Base-by-base conservation (phyloP, 2,888 invertebrate genomes). In the Baronia brevicornis region DNA sequence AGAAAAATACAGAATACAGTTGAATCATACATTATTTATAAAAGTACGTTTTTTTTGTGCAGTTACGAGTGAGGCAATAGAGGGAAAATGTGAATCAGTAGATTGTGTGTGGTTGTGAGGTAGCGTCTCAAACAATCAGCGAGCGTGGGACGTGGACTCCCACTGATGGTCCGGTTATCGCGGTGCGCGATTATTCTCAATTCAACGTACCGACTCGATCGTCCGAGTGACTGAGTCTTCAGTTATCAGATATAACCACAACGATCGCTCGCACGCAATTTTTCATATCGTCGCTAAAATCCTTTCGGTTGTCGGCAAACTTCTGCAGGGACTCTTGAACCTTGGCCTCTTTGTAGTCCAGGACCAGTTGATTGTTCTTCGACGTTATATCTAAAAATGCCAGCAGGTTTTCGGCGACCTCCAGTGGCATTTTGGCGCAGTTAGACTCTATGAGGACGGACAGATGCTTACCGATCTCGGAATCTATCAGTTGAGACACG, bases 381-480 rank as follows among this genome's bases (percentile, higher is more conserved):
- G 73, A 59, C 0, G 86, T 74, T 4, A 80, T 69, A 24, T 82
- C 73, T 1, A 85, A 51, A 27, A 87, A 75, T 1, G 85, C 75
- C 1, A 86, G 40, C 3, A 86, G 54, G 51, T 88, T 88, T 44
- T 82, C 77, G 0, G 85, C 71, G 1, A 86, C 80, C 33, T 86
- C 79, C 1, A 70, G 43, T 1, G 86, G 84, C 60, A 86, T 68
- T 48, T 77, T 82, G 0, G 70, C 70, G 38, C 72, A 71, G 38
- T 80, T 84, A 0, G 84, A 78, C 12, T 85, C 79, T 1, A 87
- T 60, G 18, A 88, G 62, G 7, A 73, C 78, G 0, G 69, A 63
- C 2, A 88, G 44, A 43, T 80, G 84, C 50, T 77, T 79, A 39
- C 85, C 87, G 43, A 89, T 75, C 51, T 87, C 82, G 1, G 86